Evolutionary conservation across 2,113 vertebrate genomes (phyloP), one percentile per base, ranked within the genome.

Genomic region (Lutjanus erythropterus): DNA sequence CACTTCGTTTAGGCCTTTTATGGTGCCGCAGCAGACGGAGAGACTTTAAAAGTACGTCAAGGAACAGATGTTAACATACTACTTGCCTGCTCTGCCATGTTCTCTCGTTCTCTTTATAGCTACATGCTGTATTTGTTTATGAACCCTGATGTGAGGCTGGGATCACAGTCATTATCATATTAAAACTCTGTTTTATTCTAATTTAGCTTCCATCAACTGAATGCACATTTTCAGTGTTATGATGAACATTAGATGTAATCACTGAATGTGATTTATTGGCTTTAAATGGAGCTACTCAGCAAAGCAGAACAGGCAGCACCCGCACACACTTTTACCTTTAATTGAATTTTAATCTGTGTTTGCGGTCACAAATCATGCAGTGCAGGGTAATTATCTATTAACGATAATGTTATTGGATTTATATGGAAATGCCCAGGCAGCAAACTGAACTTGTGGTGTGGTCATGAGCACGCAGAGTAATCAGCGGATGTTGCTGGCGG

Each of bases 301-400:
- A 80, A 78, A 78, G 88, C 86, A 78, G 76, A 86, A 71, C 80
- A 81, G 75, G 80, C 85, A 78, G 81, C 77, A 58, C 77, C 61
- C 47, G 66, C 85, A 39, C 86, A 88, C 88, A 90, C 80, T 83
- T 89, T 92, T 90, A 89, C 74, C 85, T 92, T 90, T 92, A 92
- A 92, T 93, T 91, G 87, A 93, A 94, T 90, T 93, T 90, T 90
- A 93, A 93, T 94, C 92, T 94, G 86, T 84, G 88, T 92, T 93
- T 90, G 92, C 91, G 75, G 91, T 92, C 90, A 89, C 90, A 92
- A 93, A 92, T 89, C 90, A 89, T 75, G 81, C 86, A 86, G 91
- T 72, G 83, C 73, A 18, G 86, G 81, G 89, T 89, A 93, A 94
- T 94, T 93, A 94, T 90, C 90, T 91, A 88, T 87, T 90, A 92